Base-by-base conservation (phyloP, 2,888 invertebrate genomes). In the Metallyticus violacea region DNA sequence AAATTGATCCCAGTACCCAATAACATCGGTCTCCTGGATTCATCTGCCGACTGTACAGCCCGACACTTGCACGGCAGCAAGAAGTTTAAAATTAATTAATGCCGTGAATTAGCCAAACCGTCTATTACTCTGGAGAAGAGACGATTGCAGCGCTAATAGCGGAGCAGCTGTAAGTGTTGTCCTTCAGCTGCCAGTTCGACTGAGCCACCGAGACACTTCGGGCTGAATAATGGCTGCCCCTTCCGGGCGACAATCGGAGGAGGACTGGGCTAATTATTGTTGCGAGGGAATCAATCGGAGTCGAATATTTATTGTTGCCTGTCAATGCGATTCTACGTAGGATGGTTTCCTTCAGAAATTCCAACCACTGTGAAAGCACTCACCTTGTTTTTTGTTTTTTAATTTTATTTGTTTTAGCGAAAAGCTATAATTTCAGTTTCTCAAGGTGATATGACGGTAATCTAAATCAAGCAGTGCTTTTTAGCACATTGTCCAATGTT, bases 21-120 rank as follows among this genome's bases (percentile, higher is more conserved):
- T n/a, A n/a, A n/a, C n/a, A n/a, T n/a, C n/a, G n/a, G n/a, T n/a
- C n/a, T n/a, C n/a, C n/a, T n/a, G n/a, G n/a, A n/a, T n/a, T n/a
- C n/a, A n/a, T n/a, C n/a, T 62, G 15, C 40, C 15, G 40, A 62
- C 40, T 62, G 40, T 62, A 62, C 15, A 40, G 9, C 7, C 40
- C 40, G 15, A 40, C 40, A 62, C 40, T 62, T 62, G 22, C 40
- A 62, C 40, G 22, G 40, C 15, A 62, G 40, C 40, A 22, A 62
- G 40, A 22, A 62, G 40, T 62, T 25, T 62, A 26, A 82, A 76
- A 82, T 82, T 82, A 82, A 82, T 82, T 82, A 82, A 62, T 82
- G 76, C 76, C 26, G 25, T 29, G 82, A 82, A 82, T 62, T 82
- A 26, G 76, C 26, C 26, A 40, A 82, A 62, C 82, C 82, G 27